Conservation (phyloP, 2,113 vertebrate species). For the Gnathonemus echidnorhynchus region DNA sequence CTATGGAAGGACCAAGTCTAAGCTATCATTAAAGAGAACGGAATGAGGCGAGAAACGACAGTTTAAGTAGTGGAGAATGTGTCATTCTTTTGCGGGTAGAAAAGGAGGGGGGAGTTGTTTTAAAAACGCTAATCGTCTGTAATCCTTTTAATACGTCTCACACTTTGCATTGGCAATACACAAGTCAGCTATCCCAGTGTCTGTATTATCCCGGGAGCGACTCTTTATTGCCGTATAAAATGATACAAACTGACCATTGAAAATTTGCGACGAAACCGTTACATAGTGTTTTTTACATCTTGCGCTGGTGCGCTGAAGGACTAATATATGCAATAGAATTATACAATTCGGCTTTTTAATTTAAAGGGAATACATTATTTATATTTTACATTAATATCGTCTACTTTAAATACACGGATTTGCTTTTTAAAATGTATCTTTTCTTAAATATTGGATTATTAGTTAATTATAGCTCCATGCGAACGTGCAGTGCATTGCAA, state of each 20-base stretch:
- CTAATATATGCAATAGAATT: background rate
- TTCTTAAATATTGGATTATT: background rate
- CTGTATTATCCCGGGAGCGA: constrained; percentile 40
- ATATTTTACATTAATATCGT: background rate
- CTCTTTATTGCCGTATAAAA: background rate
- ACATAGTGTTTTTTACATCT: background rate
- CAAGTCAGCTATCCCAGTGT: constrained; percentile 53
- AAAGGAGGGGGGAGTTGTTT: constrained; percentile 32
- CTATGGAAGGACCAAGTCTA: background rate
- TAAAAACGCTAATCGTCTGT: constrained; percentile 58
- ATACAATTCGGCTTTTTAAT: background rate
- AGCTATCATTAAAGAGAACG: constrained; percentile 7
- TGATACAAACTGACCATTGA: background rate
- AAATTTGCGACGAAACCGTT: background rate
- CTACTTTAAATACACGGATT: background rate
- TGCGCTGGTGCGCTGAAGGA: background rate
- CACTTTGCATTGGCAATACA: constrained; percentile 57
- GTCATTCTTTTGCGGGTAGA: constrained; percentile 12
- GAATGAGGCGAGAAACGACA: constrained; percentile 20
- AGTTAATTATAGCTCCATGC: background rate
- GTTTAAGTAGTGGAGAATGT: constrained; percentile 23
- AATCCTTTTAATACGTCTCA: constrained; percentile 68
- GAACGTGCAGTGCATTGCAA: background rate
- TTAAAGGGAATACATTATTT: background rate
- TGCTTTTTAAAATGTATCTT: background rate